Conservation (phyloP, 2,888 invertebrate genomes). For the Gortyna flavago region DNA sequence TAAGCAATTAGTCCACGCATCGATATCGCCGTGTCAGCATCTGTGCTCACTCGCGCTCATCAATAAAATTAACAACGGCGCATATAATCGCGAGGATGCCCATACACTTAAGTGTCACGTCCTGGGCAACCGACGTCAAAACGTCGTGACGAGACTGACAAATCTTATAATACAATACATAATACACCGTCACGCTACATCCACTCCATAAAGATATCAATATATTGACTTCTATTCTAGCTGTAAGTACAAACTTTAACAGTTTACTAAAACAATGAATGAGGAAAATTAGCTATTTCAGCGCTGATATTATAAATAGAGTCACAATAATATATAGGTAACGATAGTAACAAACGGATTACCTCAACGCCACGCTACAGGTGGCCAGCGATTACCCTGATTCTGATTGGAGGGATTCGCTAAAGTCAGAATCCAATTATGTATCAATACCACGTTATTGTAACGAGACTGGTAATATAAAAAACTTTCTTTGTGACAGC, state of each 20-base stretch:
- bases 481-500: constrained; percentile 56
- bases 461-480: constrained; percentile 21
- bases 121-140: constrained; percentile 67
- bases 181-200: constrained; percentile 68
- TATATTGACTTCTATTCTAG: constrained; percentile 55
- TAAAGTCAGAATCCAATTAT: constrained; percentile 57
- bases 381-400: constrained; percentile 45
- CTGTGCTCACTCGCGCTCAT: constrained; percentile 69
- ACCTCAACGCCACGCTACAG: constrained; percentile 38
- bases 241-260: constrained; percentile 52
- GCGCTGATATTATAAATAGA: constrained; percentile 47
- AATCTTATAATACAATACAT: constrained; percentile 73
- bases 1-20: constrained; percentile 86
- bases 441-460: constrained; percentile 17
- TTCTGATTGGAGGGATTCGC: constrained; percentile 40
- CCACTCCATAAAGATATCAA: constrained; percentile 55
- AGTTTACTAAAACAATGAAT: constrained; percentile 60
- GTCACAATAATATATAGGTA: constrained; percentile 18
- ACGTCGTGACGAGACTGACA: constrained; percentile 72
- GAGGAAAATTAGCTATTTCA: constrained; percentile 60
- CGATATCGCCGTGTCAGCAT: constrained; percentile 82
- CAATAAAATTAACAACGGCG: constrained; percentile 70
- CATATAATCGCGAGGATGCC: constrained; percentile 57
- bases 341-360: constrained; percentile 24
- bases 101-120: constrained; percentile 62